Conservation (phyloP, 2,113 vertebrate species). For the Festucalex cinctus region DNA sequence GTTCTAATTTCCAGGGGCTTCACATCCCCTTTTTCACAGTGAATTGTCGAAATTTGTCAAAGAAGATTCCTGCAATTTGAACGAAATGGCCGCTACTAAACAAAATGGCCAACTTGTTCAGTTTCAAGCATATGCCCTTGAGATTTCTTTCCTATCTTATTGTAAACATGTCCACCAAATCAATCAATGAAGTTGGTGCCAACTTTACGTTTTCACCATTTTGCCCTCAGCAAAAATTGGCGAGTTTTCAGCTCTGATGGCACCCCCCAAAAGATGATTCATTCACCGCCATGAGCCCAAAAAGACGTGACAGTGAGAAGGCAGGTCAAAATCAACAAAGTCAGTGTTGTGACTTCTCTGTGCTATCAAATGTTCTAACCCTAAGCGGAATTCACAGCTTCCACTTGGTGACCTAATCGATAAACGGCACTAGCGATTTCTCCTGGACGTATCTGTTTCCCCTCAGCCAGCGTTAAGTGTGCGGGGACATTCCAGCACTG, state of each 20-base stretch:
- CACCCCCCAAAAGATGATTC: background rate
- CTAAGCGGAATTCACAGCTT: conserved; percentile 68
- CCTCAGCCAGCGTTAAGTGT: conserved; percentile 68
- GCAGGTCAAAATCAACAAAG: background rate
- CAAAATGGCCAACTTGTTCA: no score
- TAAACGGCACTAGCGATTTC: conserved; percentile 48
- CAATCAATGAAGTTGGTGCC: no score
- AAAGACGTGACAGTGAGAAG: background rate
- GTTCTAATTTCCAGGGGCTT: no score
- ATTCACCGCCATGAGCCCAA: background rate
- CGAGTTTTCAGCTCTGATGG: background rate
- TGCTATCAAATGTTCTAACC: conserved; percentile 66
- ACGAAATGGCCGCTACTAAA: no score
- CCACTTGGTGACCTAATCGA: conserved; percentile 54
- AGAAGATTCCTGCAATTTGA: no score
- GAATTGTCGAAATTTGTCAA: no score
- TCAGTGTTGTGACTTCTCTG: conserved; percentile 53
- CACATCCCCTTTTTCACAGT: no score
- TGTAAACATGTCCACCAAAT: no score
- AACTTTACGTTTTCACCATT: no score
- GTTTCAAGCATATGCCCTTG: no score
- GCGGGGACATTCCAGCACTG: conserved; percentile 67
- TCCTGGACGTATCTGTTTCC: conserved; percentile 63
- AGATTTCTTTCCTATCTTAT: no score
- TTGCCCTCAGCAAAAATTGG: background rate